These are phyloP conservation scores for Heteromurus nitidus DNA, from an alignment of 2,888 invertebrate genomes.

Conservation along the genomic window DNA sequence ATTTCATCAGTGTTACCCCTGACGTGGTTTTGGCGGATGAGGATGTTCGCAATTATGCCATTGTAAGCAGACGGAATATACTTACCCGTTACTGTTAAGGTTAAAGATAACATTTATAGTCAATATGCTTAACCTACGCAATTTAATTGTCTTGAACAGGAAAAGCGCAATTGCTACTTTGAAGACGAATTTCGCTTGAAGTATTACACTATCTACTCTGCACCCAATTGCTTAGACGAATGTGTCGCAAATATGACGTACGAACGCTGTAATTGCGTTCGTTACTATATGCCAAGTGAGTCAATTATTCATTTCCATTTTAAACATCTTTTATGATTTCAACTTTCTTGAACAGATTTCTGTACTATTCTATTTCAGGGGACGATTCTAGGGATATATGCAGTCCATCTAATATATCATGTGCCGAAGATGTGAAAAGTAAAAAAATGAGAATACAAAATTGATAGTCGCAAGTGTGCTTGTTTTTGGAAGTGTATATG, in stretches of 20 bases:
- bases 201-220: conserved; percentile 68
- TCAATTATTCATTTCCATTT: no score
- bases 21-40: conserved; percentile 60
- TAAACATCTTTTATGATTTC: no score
- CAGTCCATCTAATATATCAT: conserved; percentile 62
- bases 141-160: conserved; percentile 46
- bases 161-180: conserved; percentile 69
- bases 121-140: background rate
- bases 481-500: background rate
- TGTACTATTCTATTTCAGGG: conserved; percentile 22
- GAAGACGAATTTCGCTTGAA: conserved; percentile 61
- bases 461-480: background rate
- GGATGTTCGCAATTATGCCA: conserved; percentile 30
- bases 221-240: conserved; percentile 70
- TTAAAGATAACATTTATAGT: background rate
- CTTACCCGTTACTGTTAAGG: no score
- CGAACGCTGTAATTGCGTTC: conserved; percentile 63
- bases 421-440: conserved; percentile 68
- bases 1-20: conserved; percentile 56
- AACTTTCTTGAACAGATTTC: background rate
- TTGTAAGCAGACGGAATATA: no score
- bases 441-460: background rate
- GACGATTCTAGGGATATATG: conserved; percentile 58
- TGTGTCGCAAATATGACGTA: conserved; percentile 67
- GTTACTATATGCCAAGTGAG: conserved; percentile 72